These are phyloP conservation scores for Crossoptilon crossoptilon DNA, from an alignment of 2,797 vertebrate genomes.

Conservation along the genomic window DNA sequence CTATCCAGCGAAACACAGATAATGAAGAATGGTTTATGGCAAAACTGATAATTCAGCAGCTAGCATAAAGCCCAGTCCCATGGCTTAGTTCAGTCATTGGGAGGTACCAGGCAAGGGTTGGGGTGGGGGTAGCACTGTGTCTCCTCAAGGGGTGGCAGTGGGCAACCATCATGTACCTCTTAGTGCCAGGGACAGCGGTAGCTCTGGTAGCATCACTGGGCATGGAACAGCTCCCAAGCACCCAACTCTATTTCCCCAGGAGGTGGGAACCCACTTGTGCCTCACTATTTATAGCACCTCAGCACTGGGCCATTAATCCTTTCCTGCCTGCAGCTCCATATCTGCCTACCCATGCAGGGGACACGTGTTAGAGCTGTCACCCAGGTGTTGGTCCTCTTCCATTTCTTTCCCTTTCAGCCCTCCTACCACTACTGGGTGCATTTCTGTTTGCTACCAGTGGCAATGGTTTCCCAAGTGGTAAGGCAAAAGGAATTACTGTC, in stretches of 20 bases:
- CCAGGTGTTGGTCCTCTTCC: fast-evolving
- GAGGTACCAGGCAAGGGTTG: neutral
- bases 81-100: neutral
- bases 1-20: constrained; percentile 16
- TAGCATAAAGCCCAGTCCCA: neutral
- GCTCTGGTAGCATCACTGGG: neutral
- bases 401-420: neutral
- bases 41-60: constrained; percentile 44
- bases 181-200: fast-evolving
- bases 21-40: constrained; percentile 60
- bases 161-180: neutral
- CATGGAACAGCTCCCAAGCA: neutral
- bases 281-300: neutral
- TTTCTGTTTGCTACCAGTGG: fast-evolving
- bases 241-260: neutral
- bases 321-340: neutral
- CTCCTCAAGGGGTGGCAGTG: neutral
- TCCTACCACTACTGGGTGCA: fast-evolving
- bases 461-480: neutral
- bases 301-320: neutral
- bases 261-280: fast-evolving
- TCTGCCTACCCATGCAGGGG: no score
- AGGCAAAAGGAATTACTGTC: no score
- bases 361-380: fast-evolving
- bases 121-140: neutral